Conservation (phyloP, 2,113 vertebrate species). For the Tympanuchus pallidicinctus region DNA sequence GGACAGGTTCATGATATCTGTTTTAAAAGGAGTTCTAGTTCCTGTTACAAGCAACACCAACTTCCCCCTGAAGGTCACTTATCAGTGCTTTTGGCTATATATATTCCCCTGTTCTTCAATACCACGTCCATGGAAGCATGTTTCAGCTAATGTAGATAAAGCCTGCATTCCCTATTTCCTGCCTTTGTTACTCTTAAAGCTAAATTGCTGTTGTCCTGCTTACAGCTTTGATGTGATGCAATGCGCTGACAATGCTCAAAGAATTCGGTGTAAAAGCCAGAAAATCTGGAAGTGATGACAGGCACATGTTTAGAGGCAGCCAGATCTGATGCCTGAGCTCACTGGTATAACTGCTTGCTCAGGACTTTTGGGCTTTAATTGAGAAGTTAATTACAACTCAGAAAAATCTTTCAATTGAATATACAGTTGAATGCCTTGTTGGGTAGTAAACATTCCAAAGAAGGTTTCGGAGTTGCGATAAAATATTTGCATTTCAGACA, state of each 20-base stretch:
- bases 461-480: neutral
- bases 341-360: neutral
- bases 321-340: neutral
- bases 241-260: neutral
- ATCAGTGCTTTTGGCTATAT: neutral
- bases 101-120: neutral
- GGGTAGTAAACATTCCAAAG: neutral
- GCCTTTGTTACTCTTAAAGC: constrained; percentile 33
- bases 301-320: neutral
- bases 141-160: neutral
- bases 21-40: neutral
- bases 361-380: neutral
- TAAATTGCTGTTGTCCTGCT: neutral
- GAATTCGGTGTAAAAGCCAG: constrained; percentile 5
- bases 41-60: neutral
- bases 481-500: neutral
- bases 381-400: neutral
- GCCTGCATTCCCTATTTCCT: neutral
- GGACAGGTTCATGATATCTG: neutral
- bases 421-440: neutral
- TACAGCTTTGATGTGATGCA: neutral
- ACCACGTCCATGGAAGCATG: neutral
- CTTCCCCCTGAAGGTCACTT: neutral
- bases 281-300: neutral
- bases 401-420: neutral